Conservation (phyloP, 2,797 vertebrate genomes). For the Lindbergichthys nudifrons region DNA sequence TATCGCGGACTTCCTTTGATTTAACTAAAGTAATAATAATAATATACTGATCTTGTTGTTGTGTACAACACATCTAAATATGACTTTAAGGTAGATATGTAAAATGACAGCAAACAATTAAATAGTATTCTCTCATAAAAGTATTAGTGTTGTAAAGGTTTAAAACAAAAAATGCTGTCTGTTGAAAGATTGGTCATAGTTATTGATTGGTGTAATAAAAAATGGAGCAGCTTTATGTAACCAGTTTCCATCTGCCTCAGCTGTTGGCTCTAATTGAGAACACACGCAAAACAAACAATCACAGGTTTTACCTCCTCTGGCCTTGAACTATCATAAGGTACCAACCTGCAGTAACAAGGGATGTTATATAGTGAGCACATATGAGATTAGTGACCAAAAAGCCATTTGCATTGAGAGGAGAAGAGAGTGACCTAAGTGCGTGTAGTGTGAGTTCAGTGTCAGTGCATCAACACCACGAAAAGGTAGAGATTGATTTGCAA, state of each 20-base stretch:
- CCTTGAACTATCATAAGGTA: conserved; percentile 48
- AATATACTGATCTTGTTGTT: neutral
- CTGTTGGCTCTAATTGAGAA: conserved; percentile 69
- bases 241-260: conserved; percentile 80
- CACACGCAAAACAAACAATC: conserved; percentile 75
- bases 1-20: neutral
- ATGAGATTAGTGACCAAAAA: conserved; percentile 18
- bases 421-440: neutral
- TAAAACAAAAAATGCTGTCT: conserved; percentile 19
- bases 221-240: conserved; percentile 81
- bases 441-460: neutral
- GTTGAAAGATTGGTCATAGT: conserved; percentile 49
- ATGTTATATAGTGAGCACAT: conserved; percentile 12
- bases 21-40: neutral
- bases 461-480: conserved; percentile 1
- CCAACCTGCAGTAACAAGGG: conserved; percentile 41
- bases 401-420: neutral
- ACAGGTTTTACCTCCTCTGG: conserved; percentile 53
- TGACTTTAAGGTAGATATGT: neutral
- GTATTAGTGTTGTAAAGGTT: neutral
- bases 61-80: neutral
- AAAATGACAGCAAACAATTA: neutral
- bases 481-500: neutral
- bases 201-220: conserved; percentile 76
- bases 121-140: neutral